These are phyloP conservation scores for Prietella phreatophila DNA, from an alignment of 2,113 vertebrate genomes.

Conservation along the genomic window DNA sequence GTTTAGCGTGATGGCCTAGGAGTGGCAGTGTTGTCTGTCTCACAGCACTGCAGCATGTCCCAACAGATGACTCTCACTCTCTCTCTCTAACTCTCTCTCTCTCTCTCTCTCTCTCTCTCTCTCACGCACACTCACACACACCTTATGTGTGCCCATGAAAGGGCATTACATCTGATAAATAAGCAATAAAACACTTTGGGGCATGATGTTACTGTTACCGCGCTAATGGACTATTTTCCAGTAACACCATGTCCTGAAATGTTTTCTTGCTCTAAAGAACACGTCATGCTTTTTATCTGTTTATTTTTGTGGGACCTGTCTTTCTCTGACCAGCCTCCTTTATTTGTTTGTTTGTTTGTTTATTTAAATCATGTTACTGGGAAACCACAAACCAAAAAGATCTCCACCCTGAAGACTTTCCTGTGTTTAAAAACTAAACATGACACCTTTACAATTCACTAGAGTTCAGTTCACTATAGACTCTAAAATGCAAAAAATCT, in stretches of 20 bases:
- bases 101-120: no score
- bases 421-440: neutral
- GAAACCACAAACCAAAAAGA: neutral
- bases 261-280: neutral
- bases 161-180: neutral
- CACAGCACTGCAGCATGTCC: constrained; percentile 36
- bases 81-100: no score
- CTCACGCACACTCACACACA: neutral
- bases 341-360: no score
- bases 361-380: neutral
- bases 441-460: neutral
- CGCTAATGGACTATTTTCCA: neutral
- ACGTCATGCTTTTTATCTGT: neutral
- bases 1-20: constrained; percentile 32
- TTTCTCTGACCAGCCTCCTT: neutral
- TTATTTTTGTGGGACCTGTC: neutral
- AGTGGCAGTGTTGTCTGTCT: constrained; percentile 56
- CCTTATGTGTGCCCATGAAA: neutral
- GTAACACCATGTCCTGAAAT: neutral
- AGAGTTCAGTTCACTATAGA: neutral
- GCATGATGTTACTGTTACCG: neutral
- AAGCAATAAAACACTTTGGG: neutral
- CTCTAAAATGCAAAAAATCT: neutral
- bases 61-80: constrained; percentile 27
- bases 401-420: neutral